Percentiles rank a stretch among this genome's conserved stretches.
Evolutionary conservation across 2,113 vertebrate species (phyloP).

Genomic region (Cygnus atratus): DNA sequence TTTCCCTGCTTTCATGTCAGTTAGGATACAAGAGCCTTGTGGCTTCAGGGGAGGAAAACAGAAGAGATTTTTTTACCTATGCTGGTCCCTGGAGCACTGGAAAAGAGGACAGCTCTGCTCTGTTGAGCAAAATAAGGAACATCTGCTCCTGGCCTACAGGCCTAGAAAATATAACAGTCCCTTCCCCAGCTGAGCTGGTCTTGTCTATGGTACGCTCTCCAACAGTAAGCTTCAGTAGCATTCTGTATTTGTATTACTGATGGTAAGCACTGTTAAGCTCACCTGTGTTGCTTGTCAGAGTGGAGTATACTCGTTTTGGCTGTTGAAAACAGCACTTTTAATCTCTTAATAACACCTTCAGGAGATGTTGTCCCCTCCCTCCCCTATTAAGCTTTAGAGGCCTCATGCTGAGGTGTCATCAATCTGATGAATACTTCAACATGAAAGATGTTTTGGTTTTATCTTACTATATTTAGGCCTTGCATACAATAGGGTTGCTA

Average conservation of each 20-base stretch:
- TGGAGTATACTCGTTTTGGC: background rate
- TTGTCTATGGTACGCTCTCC: background rate
- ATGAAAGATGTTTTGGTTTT: constrained; percentile 59
- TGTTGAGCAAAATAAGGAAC: background rate
- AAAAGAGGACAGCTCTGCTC: background rate
- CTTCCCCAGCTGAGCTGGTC: background rate
- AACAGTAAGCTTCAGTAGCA: background rate
- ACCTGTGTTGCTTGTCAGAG: background rate
- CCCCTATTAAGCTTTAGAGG: background rate
- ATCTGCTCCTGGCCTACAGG: background rate
- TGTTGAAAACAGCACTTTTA: background rate
- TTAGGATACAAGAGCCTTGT: background rate
- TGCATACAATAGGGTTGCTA: constrained; percentile 60
- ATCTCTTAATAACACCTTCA: background rate
- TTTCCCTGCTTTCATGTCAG: background rate
- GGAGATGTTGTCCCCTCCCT: background rate
- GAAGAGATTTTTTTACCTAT: background rate
- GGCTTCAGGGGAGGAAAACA: background rate
- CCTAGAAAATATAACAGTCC: background rate
- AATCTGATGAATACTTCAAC: background rate
- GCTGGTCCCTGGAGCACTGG: background rate
- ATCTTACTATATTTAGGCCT: constrained; percentile 62
- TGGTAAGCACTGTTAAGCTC: background rate
- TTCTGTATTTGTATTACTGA: background rate
- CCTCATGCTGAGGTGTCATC: background rate